phyloP scores from a whole-genome alignment of 1,140 invertebrate species.

The Solenopsis fugax region DNA sequence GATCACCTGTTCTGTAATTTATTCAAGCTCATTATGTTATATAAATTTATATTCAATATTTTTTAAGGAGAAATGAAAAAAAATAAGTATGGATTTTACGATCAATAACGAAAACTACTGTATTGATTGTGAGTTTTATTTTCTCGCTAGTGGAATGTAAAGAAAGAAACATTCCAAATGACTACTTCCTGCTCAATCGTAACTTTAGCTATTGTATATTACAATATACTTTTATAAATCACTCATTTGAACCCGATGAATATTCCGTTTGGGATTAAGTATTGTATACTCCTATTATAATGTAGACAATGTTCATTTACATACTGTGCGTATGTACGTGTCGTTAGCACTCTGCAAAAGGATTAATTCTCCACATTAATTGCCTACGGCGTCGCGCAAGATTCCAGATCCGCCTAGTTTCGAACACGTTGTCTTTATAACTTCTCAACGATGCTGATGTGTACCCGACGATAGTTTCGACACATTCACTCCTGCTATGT shows the following conservation, averaged over 20 bases:
- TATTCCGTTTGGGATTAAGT: background rate
- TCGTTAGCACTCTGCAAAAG: background rate
- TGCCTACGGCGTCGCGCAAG: background rate
- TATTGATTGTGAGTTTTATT: too few relatives aligned
- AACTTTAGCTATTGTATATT: background rate
- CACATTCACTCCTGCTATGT: constrained; percentile 3
- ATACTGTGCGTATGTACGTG: background rate
- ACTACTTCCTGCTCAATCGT: too few relatives aligned
- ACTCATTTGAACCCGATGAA: background rate
- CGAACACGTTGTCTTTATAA: constrained; percentile 15
- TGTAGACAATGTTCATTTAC: constrained; percentile 3
- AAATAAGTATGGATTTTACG: too few relatives aligned
- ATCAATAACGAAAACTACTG: too few relatives aligned
- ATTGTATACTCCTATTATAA: background rate
- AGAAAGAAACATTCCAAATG: too few relatives aligned
- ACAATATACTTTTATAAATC: background rate
- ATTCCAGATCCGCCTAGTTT: constrained; percentile 5
- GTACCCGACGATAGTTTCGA: constrained; percentile 31
- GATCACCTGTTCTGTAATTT: too few relatives aligned
- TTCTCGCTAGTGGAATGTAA: too few relatives aligned
- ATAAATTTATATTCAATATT: too few relatives aligned
- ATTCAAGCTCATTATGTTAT: too few relatives aligned
- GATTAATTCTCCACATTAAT: constrained; percentile 12
- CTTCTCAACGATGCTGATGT: constrained; percentile 18
- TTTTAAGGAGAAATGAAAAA: too few relatives aligned